Evolutionary conservation across 2,113 vertebrate genomes (phyloP).

Genomic region (Paratilapia polleni): DNA sequence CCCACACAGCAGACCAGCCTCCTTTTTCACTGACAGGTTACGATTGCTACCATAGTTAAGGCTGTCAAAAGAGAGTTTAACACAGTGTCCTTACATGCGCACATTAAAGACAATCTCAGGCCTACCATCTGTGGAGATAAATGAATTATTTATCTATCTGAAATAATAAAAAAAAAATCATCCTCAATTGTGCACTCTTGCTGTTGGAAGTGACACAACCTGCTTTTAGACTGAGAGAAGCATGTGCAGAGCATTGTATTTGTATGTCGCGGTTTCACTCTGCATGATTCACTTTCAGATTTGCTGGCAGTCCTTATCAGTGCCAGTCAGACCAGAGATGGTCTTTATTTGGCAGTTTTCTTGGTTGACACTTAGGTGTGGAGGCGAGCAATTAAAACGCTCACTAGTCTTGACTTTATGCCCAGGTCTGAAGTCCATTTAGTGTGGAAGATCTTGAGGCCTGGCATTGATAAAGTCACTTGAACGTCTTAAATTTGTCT

Average conservation of each 20-base stretch:
- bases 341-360: not conserved
- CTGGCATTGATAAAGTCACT: not conserved
- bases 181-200: not conserved
- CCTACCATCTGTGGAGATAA: constrained; percentile 17
- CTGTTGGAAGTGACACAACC: not conserved
- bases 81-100: not conserved
- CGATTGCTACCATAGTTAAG: not conserved
- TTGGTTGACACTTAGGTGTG: not conserved
- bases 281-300: not conserved
- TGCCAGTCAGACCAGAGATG: not conserved
- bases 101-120: not conserved
- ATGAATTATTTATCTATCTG: constrained; percentile 38
- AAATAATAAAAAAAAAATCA: constrained; percentile 7
- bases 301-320: not conserved
- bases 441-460: not conserved
- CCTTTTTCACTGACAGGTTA: constrained; percentile 17
- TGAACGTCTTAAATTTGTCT: not conserved
- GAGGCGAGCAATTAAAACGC: constrained; percentile 8
- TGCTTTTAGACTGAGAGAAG: not conserved
- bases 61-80: not conserved
- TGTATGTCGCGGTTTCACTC: not conserved
- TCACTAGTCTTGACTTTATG: not conserved
- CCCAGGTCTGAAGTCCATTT: constrained; percentile 31
- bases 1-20: constrained; percentile 28
- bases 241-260: not conserved